Evolutionary conservation across 2,113 vertebrate species (phyloP).

Genomic region (Ursus arctos): DNA sequence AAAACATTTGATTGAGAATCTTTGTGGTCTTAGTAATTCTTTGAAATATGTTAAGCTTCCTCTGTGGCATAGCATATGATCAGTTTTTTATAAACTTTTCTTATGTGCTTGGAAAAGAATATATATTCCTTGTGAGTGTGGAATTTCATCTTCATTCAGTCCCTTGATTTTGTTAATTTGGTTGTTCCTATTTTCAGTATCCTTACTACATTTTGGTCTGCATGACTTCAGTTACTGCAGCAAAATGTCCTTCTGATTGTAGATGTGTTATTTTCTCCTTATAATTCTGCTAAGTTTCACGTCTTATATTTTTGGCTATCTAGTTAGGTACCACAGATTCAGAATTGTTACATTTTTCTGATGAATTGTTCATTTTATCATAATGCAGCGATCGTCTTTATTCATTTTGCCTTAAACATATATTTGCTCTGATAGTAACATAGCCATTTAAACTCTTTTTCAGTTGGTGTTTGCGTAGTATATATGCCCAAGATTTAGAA

Average conservation of each 20-base stretch:
- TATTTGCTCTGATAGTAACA: neutral
- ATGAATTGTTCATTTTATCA: neutral
- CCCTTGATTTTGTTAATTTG: conserved; percentile 11
- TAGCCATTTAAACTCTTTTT: neutral
- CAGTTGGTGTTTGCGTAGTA: neutral
- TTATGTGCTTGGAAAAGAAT: conserved; percentile 8
- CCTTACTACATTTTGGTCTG: neutral
- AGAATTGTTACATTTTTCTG: conserved; percentile 6
- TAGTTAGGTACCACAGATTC: neutral
- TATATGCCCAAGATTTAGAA: neutral
- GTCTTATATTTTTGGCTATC: neutral
- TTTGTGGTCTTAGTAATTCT: conserved; percentile 14
- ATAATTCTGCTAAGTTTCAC: neutral
- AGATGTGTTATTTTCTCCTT: neutral
- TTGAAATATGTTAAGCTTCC: neutral
- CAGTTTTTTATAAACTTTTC: neutral
- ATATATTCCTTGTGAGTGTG: neutral
- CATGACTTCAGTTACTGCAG: neutral
- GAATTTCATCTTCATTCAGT: neutral
- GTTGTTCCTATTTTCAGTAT: neutral
- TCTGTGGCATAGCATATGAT: neutral
- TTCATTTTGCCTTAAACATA: neutral
- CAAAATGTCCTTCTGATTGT: neutral
- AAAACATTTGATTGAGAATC: neutral
- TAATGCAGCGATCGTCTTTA: neutral